phyloP scores from a whole-genome alignment of 2,113 vertebrate genomes.

The Dipodomys ordii region DNA sequence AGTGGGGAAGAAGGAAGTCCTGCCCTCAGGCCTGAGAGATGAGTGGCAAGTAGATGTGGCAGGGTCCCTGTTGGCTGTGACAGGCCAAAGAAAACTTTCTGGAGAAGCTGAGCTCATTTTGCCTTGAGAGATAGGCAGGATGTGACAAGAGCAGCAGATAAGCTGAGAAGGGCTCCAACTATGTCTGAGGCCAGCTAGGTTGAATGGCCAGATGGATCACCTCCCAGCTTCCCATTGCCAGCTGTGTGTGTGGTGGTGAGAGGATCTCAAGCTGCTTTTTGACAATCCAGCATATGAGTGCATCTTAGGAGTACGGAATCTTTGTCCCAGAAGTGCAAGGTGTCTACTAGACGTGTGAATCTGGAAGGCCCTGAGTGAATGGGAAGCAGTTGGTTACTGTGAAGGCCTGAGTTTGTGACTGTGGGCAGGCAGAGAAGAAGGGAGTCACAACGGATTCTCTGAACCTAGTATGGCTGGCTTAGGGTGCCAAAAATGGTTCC shows the following conservation, averaged over 20 bases:
- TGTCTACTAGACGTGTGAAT: not conserved
- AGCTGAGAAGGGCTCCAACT: not conserved
- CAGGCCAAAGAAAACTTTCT: not conserved
- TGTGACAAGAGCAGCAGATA: too few relatives aligned
- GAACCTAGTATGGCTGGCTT: accelerated
- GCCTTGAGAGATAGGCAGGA: not conserved
- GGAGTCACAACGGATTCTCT: accelerated
- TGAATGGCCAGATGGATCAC: not conserved
- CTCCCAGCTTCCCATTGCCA: not conserved
- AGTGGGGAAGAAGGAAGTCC: too few relatives aligned
- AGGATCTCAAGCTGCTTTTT: not conserved
- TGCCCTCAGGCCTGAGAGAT: not conserved
- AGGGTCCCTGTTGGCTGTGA: not conserved
- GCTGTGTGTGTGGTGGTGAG: too few relatives aligned
- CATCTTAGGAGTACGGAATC: not conserved
- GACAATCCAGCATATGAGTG: not conserved
- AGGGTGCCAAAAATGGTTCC: not conserved
- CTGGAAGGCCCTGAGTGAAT: not conserved
- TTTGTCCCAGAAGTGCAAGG: not conserved
- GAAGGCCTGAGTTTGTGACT: not conserved
- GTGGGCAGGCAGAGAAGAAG: not conserved
- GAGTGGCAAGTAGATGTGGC: not conserved
- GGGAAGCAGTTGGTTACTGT: not conserved
- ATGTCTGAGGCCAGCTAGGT: not conserved
- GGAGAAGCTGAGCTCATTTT: not conserved